Evolutionary conservation across 2,113 vertebrate species (phyloP), one percentile per base, ranked within the genome.

Genomic region (Merops nubicus): DNA sequence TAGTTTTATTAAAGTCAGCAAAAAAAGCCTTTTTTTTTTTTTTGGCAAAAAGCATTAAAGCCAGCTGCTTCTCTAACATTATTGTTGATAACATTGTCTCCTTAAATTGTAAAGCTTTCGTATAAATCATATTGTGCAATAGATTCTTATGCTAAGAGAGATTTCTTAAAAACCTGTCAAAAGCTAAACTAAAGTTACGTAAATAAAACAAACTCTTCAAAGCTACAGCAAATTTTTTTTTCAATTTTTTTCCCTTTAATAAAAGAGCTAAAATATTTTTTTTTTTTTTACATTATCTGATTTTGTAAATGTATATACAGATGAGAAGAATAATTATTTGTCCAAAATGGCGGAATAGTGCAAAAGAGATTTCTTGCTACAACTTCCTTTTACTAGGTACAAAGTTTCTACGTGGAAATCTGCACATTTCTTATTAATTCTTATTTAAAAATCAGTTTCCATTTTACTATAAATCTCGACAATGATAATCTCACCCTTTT

Each of bases 221-320:
- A n/a, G n/a, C n/a, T n/a, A n/a, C n/a, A n/a, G n/a, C n/a, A n/a
- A n/a, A n/a, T n/a, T n/a, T 87, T 45, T 76, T 11, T 2, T 6
- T 16, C 1, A 1, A 3, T 2, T 31, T n/a, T n/a, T 60, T 68
- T 18, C 10, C 4, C n/a, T n/a, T 20, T 6, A 19, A 56, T 43
- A 62, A 29, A 57, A 6, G 4, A 4, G n/a, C n/a, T 33, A 62
- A 67, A 42, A 42, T 19, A 8, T 21, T 21, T 29, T 31, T 20
- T 53, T 12, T 25, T 19, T 34, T 33, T n/a, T n/a, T n/a, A 19
- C 5, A 8, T 13, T 26, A 15, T 22, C 25, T 47, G 14, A 21
- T 19, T 85, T 53, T 63, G 0, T 23, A 50, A 31, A 8, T 45
- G 13, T 80, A 11, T 3, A 62, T 25, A 45, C 2, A 48, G 57